Percentiles rank a stretch among this genome's conserved stretches.
Evolutionary conservation across 1,140 invertebrate genomes (phyloP).

Genomic region (Hylyphantes graminicola): DNA sequence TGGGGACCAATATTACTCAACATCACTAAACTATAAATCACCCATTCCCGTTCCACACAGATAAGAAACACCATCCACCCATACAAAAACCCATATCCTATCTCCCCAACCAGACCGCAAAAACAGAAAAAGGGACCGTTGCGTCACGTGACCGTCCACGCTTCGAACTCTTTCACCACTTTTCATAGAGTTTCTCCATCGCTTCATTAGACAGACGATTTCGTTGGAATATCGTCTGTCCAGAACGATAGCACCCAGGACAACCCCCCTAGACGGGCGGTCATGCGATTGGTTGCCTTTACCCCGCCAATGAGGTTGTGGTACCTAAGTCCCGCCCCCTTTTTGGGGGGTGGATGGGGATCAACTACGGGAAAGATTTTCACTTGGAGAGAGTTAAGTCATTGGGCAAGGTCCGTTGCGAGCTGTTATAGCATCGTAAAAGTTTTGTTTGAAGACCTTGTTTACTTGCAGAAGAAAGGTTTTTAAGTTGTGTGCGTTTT

Average conservation of each 20-base stretch:
- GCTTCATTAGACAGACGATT: conserved; percentile 40
- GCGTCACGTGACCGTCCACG: conserved; percentile 51
- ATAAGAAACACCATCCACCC: neutral
- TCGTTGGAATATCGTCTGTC: conserved; percentile 43
- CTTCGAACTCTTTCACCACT: conserved; percentile 7
- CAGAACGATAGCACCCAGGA: conserved; percentile 41
- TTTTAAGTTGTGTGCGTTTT: no score
- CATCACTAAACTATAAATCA: no score
- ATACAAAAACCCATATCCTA: conserved; percentile 9
- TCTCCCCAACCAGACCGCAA: conserved; percentile 19
- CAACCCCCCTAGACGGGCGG: conserved; percentile 42
- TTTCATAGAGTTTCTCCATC: conserved; percentile 54
- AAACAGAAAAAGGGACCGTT: conserved; percentile 23
- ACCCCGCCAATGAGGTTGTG: conserved; percentile 21
- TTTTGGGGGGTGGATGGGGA: neutral
- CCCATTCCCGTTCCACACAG: neutral
- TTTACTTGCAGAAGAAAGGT: no score
- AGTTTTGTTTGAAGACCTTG: no score
- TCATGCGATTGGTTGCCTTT: conserved; percentile 19
- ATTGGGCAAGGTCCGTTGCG: no score
- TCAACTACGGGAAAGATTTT: neutral
- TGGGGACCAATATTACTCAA: no score
- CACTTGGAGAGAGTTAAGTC: no score
- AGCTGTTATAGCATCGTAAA: no score
- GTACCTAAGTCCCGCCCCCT: conserved; percentile 23